Evolutionary conservation across 1,140 invertebrate genomes (phyloP), one percentile per base, ranked within the genome.

Genomic region (Melipona quadrifasciata): DNA sequence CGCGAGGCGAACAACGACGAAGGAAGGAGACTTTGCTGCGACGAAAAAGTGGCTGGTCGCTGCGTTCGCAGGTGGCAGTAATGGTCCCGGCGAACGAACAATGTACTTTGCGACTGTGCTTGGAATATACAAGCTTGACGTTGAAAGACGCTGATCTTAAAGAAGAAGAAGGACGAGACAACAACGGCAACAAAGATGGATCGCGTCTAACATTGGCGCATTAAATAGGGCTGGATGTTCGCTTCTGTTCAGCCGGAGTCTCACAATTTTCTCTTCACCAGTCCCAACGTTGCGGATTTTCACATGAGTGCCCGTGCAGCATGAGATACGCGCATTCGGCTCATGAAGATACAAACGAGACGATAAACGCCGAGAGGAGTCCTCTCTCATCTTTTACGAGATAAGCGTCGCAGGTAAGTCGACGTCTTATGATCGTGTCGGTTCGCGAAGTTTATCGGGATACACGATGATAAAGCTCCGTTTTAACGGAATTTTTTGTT

Each of bases 121-220:
- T 31, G 31, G 27, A 27, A 51, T 24, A 73, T 19, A 53, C 27
- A 21, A 58, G 31, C 27, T 21, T 31, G 65, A 68, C 31, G 65
- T 61, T 61, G n/a, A 24, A 61, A 24, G 58, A 61, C 21, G 21
- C n/a, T 61, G 58, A 47, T 47, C 58, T 61, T 17, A 21, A 31
- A 24, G 31, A 53, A 51, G 55, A 27, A 34, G 61, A 14, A 14
- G 24, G 39, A 47, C 57, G 78, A 77, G 55, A 51, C 70, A 19
- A n/a, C 31, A 74, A 76, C 27, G 75, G 21, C 31, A 27, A 58
- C 31, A 51, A 84, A 85, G 82, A 87, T 65, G 86, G 79, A 88
- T 88, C 77, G 70, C 82, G 82, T 81, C 71, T 77, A 82, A 31
- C 74, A 61, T 78, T 21, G 87, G n/a, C 64, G 68, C 58, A 88